These are phyloP conservation scores for Hyles lineata DNA, from an alignment of 2,888 invertebrate genomes.

Conservation along the genomic window DNA sequence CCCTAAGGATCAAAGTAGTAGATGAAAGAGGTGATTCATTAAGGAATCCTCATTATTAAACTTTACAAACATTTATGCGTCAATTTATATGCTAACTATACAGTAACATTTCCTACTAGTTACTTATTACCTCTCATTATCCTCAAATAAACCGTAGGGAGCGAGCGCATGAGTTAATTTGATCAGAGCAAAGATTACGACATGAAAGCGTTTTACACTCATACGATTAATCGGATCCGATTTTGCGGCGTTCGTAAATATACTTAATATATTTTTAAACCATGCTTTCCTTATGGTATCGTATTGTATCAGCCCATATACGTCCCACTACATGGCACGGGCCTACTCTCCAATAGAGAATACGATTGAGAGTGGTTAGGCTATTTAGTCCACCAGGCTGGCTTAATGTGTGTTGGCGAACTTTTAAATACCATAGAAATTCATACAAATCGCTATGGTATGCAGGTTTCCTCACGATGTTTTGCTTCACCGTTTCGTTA, in stretches of 20 bases:
- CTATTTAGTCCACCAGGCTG: no score
- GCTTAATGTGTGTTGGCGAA: no score
- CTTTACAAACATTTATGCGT: constrained; percentile 31
- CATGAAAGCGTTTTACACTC: constrained; percentile 23
- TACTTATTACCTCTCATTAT: constrained; percentile 71
- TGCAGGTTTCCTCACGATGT: no score
- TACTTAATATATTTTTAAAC: not conserved
- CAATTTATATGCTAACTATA: constrained; percentile 61
- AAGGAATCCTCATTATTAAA: constrained; percentile 29
- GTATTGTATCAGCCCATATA: no score
- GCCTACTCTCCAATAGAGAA: no score
- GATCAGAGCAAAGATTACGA: constrained; percentile 67
- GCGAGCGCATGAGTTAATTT: constrained; percentile 68
- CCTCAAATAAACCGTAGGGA: constrained; percentile 65
- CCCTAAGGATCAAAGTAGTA: constrained; percentile 35
- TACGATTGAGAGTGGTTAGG: no score
- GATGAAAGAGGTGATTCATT: constrained; percentile 36
- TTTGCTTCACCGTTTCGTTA: no score
- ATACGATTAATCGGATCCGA: constrained; percentile 34
- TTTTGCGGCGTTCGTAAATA: not conserved
- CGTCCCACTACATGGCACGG: no score
- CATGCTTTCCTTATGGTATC: not conserved
- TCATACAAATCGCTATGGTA: no score
- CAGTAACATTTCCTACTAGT: constrained; percentile 52
- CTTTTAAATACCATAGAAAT: no score